Base-by-base conservation (phyloP, 1,140 invertebrate genomes). In the Platorchestia sp. region DNA sequence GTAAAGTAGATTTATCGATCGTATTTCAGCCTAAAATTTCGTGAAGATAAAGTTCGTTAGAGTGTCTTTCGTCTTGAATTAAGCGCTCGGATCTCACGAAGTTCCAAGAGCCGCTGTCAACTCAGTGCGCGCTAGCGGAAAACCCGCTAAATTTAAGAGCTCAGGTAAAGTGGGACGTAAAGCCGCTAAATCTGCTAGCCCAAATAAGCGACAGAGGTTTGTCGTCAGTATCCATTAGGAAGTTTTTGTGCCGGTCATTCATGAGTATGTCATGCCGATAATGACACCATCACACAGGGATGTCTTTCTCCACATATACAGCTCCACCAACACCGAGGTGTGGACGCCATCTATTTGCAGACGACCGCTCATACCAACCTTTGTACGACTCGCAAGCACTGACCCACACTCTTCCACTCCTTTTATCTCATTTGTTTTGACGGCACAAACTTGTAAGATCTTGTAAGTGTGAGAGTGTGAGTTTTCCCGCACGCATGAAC, bases 191-290 rank as follows among this genome's bases (percentile, higher is more conserved):
- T 75, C 14, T 75, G 59, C 36, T 22, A 89, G 43, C 41, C 87
- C 87, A 89, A 42, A 89, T 89, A 89, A 89, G 87, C 87, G 41
- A 89, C 59, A 89, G 87, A 41, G 43, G 41, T 89, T 89, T 89
- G 87, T 89, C 87, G 87, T 89, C 87, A 89, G 87, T 41, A 89
- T 89, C 87, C 36, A 89, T 89, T 89, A 89, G 87, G 43, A 44
- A 41, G 87, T 89, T 89, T 89, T 89, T 89, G 87, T 89, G 87
- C 87, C 42, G 5, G 87, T 89, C 87, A 89, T 89, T 89, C 87
- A 89, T 42, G 87, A 89, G n/a, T 89, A 42, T 89, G 87, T 89
- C 87, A 89, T 89, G 87, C 87, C 87, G 87, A 89, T 89, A 89
- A 89, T 89, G 87, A 89, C 87, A 44, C 87, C 87, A 89, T 89